Evolutionary conservation across 2,797 vertebrate genomes (phyloP), one percentile per base, ranked within the genome.

Genomic region (Mormyrus hasselquistii): DNA sequence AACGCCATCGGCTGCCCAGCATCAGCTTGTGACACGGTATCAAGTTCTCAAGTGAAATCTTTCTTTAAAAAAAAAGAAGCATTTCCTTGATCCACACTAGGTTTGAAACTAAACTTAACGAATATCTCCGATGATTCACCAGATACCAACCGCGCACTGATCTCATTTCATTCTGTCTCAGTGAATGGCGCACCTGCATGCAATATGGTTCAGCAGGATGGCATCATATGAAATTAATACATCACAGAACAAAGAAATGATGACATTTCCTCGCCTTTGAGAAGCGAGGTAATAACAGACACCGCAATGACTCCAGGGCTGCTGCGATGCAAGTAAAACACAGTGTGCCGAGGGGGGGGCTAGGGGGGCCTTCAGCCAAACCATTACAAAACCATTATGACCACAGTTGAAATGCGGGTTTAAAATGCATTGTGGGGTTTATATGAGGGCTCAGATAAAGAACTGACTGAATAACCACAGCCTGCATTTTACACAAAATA

Each of bases 221-320:
- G 50, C 84, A 86, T 55, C 25, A 29, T 55, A 34, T 52, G 84
- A 86, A 55, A 49, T 34, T 5, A 53, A 86, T 34, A 55, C 84
- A 53, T 34, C 14, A 29, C 25, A 38, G 25, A 53, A 55, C 84
- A 86, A 86, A 55, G 50, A 86, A 55, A 29, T 86, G 84, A 84
- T 55, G 50, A 55, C 84, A 53, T 55, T 53, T 86, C n/a, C 84
- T 53, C 50, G 84, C 50, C 84, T 86, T 86, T 86, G 50, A 86
- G 50, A 86, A 29, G 50, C 50, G 50, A 55, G 50, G 84, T 38
- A 29, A 86, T 52, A 86, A 49, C 79, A 49, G 5, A 12, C n/a
- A n/a, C 41, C 2, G 79, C 50, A 38, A n/a, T 86, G 84, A 55
- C 49, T 83, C 41, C 38, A 4, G 47, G 44, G 47, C 49, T 52